Conservation (phyloP, 2,888 invertebrate genomes). For the Cephonodes hylas region DNA sequence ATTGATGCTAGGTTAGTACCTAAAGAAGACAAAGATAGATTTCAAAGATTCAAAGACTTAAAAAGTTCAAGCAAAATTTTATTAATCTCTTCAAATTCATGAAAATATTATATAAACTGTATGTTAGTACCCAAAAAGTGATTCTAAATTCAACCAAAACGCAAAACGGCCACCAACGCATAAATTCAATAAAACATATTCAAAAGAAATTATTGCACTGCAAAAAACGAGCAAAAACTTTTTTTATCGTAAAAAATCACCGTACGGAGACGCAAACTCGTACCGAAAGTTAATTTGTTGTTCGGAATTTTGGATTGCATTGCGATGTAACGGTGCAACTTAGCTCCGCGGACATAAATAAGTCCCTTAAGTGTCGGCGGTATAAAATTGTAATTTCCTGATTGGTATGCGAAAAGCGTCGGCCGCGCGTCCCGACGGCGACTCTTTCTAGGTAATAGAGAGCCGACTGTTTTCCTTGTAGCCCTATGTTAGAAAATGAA, state of each 20-base stretch:
- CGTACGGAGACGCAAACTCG: background rate
- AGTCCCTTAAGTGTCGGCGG: constrained; percentile 13
- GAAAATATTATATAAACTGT: no score
- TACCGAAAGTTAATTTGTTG: background rate
- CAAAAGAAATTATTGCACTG: background rate
- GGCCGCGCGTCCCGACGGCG: constrained; percentile 30
- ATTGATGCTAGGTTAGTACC: no score
- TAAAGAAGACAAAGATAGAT: no score
- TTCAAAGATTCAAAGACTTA: no score
- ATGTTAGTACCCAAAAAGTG: no score
- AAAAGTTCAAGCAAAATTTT: no score
- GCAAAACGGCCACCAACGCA: no score
- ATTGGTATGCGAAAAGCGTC: constrained; percentile 59
- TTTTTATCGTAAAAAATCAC: constrained; percentile 2
- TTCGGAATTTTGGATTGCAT: background rate
- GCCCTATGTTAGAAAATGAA: constrained; percentile 54
- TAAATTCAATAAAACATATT: background rate
- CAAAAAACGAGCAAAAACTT: background rate
- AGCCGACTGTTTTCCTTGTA: constrained; percentile 62
- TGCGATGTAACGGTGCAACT: background rate
- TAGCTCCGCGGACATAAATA: background rate
- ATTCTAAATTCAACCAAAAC: no score
- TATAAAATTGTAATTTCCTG: constrained; percentile 44
- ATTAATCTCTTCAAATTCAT: no score
- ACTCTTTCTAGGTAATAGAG: constrained; percentile 55